Percentiles rank a stretch among this genome's conserved stretches.
These are phyloP conservation scores for Scatophagus argus DNA, from an alignment of 2,113 vertebrate species.

Conservation along the genomic window DNA sequence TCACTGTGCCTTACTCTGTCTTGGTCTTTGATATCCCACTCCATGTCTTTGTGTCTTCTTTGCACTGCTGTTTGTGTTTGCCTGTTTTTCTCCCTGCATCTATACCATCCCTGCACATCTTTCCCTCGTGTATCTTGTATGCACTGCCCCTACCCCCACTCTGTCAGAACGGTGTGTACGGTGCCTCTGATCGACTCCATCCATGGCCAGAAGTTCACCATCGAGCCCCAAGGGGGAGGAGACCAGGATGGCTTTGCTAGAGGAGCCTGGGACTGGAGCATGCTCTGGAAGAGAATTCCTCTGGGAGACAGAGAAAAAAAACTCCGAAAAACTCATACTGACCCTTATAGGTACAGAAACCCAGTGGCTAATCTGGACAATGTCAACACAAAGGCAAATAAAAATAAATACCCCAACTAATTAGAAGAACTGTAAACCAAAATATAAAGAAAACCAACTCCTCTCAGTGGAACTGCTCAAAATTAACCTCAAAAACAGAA, in stretches of 20 bases:
- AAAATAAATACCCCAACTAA: background rate
- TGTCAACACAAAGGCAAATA: background rate
- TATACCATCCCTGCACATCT: conserved; percentile 8
- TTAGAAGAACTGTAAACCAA: background rate
- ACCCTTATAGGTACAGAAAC: conserved; percentile 96
- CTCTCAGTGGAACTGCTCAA: background rate
- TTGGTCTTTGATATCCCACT: conserved; percentile 3
- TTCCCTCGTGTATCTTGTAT: conserved; percentile 47
- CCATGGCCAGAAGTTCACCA: conserved; percentile 90
- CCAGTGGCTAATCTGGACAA: conserved; percentile 8
- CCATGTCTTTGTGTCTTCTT: conserved; percentile 63
- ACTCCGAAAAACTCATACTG: conserved; percentile 93
- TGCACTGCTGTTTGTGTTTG: conserved; percentile 33
- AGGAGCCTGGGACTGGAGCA: conserved; percentile 99
- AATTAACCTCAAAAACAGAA: background rate
- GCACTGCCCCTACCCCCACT: conserved; percentile 65
- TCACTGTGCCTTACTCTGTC: conserved; percentile 53
- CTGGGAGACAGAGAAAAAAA: conserved; percentile 92
- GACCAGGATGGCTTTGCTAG: conserved; percentile 96
- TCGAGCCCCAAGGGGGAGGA: conserved; percentile 95
- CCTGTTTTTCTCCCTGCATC: conserved; percentile 21
- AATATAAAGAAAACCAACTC: background rate
- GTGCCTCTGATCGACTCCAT: conserved; percentile 99
- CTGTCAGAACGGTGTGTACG: conserved; percentile 94
- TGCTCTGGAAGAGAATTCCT: conserved; percentile 99